phyloP scores from a whole-genome alignment of 2,113 vertebrate species.

The Progne subis region DNA sequence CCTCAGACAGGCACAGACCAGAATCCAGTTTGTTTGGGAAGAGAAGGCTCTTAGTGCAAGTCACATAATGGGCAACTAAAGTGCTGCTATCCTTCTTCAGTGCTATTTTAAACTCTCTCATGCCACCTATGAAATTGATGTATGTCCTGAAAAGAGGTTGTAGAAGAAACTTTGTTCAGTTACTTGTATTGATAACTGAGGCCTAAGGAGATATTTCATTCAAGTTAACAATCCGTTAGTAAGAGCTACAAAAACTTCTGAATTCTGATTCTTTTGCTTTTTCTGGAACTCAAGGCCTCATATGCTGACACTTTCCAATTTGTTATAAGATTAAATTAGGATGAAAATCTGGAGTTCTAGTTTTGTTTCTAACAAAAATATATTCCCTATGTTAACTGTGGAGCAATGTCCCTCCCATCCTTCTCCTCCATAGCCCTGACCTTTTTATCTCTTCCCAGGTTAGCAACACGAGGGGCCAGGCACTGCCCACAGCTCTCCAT shows the following conservation, averaged over 20 bases:
- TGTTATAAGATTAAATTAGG: neutral
- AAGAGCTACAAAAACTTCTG: neutral
- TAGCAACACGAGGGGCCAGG: fast-evolving
- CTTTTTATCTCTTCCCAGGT: neutral
- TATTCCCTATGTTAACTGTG: neutral
- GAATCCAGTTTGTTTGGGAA: neutral
- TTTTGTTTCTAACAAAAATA: neutral
- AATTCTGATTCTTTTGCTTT: neutral
- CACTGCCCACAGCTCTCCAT: neutral
- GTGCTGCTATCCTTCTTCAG: neutral
- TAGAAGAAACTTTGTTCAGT: neutral
- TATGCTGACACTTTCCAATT: neutral
- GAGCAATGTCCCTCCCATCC: neutral
- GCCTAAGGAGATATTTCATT: neutral
- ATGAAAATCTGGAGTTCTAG: neutral
- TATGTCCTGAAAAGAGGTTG: neutral
- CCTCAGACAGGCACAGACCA: neutral
- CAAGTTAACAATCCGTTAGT: neutral
- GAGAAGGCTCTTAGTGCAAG: neutral
- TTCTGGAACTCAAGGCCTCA: neutral
- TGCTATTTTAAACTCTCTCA: neutral
- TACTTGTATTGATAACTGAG: neutral
- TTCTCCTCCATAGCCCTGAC: neutral
- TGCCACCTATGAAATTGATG: neutral
- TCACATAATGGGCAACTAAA: neutral